Percentiles rank a stretch among this genome's conserved stretches.
phyloP scores from a whole-genome alignment of 2,113 vertebrate genomes.

The Dipodomys merriami region DNA sequence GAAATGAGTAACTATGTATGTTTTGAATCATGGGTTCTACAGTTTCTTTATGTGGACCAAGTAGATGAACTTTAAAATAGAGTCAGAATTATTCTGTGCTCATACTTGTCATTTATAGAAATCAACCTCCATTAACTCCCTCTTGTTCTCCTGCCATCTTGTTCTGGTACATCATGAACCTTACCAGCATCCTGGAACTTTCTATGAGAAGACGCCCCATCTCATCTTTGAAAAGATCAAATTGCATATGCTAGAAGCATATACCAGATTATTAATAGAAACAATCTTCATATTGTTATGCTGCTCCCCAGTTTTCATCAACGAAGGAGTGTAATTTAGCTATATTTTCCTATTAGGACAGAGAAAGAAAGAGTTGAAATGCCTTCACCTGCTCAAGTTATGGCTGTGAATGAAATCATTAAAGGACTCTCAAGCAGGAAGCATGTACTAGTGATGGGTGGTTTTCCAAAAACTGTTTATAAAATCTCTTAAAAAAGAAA shows the following conservation, averaged over 20 bases:
- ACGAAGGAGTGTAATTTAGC: neutral
- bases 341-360: neutral
- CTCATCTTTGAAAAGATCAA: neutral
- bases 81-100: neutral
- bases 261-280: neutral
- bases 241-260: neutral
- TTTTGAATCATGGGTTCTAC: neutral
- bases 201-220: neutral
- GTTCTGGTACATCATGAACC: neutral
- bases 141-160: neutral
- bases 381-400: neutral
- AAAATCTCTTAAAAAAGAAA: neutral
- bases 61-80: neutral
- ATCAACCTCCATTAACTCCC: neutral
- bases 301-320: neutral
- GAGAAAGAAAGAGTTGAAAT: neutral
- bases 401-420: slow-evolving; percentile 28
- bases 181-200: neutral
- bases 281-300: neutral
- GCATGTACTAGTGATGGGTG: neutral
- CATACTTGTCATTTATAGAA: neutral
- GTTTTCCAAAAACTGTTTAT: slow-evolving; percentile 10
- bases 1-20: neutral
- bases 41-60: neutral
- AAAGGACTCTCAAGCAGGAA: neutral